phyloP scores from a whole-genome alignment of 2,113 vertebrate species.

The Melanostigma gelatinosum region DNA sequence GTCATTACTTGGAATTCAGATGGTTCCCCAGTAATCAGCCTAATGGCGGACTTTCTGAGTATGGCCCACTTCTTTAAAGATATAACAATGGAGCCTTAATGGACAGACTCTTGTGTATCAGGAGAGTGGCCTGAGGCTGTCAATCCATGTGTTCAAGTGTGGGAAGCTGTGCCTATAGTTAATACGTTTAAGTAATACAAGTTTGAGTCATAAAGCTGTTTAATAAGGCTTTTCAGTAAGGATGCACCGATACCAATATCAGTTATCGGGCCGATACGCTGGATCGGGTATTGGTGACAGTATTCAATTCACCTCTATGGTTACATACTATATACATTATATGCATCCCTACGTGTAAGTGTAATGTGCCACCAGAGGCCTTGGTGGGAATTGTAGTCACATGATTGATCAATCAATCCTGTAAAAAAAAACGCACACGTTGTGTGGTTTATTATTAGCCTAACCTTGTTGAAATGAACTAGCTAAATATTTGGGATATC shows the following conservation, averaged over 20 bases:
- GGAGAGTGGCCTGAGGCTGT: not conserved
- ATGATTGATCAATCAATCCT: not conserved
- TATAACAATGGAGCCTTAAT: not conserved
- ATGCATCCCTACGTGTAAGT: no score
- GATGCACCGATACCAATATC: not conserved
- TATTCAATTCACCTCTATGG: not conserved
- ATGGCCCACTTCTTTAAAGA: not conserved
- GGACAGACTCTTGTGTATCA: not conserved
- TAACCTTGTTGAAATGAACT: no score
- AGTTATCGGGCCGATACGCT: not conserved
- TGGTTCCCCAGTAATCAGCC: not conserved
- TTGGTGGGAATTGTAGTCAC: not conserved
- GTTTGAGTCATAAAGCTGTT: not conserved
- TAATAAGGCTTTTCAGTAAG: constrained; percentile 8
- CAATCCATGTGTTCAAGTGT: constrained; percentile 5
- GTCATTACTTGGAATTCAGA: constrained; percentile 22
- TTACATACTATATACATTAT: no score
- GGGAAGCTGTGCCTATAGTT: not conserved
- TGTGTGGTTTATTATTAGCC: not conserved
- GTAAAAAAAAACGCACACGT: not conserved
- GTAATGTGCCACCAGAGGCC: not conserved
- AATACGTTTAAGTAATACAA: not conserved
- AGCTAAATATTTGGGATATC: not conserved
- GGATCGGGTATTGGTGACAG: not conserved
- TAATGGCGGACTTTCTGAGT: not conserved